A percentile compares a stretch with the other conserved stretches of the same genome.
Evolutionary conservation across 2,888 invertebrate species (phyloP).

Genomic region (Campopleginae sp.): DNA sequence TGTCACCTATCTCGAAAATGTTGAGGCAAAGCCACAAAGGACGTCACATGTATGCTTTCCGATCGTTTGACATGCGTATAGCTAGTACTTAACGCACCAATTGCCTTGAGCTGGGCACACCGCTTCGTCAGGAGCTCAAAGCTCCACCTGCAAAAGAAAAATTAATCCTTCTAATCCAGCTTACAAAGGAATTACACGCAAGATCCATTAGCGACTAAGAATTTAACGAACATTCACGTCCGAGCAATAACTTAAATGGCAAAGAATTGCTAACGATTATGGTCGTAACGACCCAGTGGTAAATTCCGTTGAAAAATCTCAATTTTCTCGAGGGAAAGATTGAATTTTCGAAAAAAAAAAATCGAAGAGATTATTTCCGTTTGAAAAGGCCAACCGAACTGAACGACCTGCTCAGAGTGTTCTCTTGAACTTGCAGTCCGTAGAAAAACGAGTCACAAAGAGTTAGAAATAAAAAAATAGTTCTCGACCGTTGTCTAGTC

Average conservation of each 20-base stretch:
- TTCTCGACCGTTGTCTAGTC: constrained; percentile 52
- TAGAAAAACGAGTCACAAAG: constrained; percentile 34
- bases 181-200: neutral
- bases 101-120: neutral
- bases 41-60: constrained; percentile 19
- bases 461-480: constrained; percentile 48
- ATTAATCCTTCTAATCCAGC: neutral
- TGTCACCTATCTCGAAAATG: constrained; percentile 4
- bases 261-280: neutral
- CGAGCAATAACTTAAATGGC: neutral
- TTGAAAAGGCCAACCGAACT: neutral
- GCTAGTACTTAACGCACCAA: constrained; percentile 9
- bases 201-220: neutral
- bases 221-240: neutral
- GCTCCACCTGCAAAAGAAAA: neutral
- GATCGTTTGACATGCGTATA: constrained; percentile 32
- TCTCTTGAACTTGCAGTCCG: constrained; percentile 47
- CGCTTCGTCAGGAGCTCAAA: constrained; percentile 11
- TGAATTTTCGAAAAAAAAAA: constrained; percentile 24
- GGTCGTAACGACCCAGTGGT: neutral
- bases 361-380: constrained; percentile 41
- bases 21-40: constrained; percentile 33
- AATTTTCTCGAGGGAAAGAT: neutral
- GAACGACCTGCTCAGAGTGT: neutral
- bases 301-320: neutral